These are phyloP conservation scores for Ibidorhyncha struthersii DNA, from an alignment of 2,113 vertebrate species.

Conservation along the genomic window DNA sequence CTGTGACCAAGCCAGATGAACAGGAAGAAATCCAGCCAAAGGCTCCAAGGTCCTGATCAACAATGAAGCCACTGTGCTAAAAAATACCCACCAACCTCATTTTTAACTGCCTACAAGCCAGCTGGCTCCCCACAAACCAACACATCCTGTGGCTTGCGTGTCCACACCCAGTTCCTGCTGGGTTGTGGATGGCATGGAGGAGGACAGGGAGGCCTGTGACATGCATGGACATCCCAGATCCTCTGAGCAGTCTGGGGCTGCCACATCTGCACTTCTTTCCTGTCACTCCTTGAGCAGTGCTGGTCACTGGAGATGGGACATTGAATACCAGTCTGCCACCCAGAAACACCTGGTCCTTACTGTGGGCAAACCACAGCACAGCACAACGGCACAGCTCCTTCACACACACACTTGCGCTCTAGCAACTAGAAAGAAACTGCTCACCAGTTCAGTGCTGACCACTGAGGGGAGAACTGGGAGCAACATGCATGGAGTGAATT, in stretches of 20 bases:
- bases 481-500: neutral
- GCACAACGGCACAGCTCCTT: accelerated
- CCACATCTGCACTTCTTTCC: neutral
- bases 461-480: neutral
- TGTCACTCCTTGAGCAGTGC: neutral
- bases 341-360: neutral
- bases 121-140: conserved; percentile 15
- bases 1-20: neutral
- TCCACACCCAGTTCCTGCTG: neutral
- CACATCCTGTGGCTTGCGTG: neutral
- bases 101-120: neutral
- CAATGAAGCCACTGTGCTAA: neutral
- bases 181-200: neutral
- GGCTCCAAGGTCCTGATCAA: neutral
- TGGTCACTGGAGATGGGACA: neutral
- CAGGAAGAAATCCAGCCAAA: neutral
- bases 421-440: neutral
- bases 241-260: neutral
- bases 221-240: neutral
- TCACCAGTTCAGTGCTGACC: neutral
- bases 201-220: neutral
- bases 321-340: neutral
- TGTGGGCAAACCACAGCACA: neutral
- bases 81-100: neutral
- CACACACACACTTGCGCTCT: neutral